A percentile compares a stretch with the other conserved stretches of the same genome.
Evolutionary conservation across 1,140 invertebrate genomes (phyloP).

Genomic region (Carposina sasakii): DNA sequence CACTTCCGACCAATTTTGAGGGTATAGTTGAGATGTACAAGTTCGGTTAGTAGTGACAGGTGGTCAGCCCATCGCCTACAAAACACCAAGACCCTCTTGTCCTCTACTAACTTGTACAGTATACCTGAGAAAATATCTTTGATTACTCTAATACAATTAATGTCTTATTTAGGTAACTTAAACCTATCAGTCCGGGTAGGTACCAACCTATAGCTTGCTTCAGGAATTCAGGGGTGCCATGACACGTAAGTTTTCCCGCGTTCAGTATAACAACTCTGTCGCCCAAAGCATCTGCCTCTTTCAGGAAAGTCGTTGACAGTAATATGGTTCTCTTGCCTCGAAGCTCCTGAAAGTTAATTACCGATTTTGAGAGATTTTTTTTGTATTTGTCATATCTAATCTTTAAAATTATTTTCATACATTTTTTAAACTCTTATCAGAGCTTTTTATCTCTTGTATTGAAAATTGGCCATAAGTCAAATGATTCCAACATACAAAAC

Average conservation of each 20-base stretch:
- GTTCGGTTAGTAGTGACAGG: not conserved
- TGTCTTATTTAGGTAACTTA: slow-evolving; percentile 14
- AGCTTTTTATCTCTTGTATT: no score
- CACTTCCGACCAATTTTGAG: no score
- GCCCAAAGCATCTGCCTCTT: slow-evolving; percentile 94
- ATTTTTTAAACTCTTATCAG: no score
- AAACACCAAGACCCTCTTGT: not conserved
- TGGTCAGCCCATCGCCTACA: not conserved
- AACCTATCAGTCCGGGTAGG: no score
- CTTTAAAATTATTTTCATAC: no score
- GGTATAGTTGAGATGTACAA: not conserved
- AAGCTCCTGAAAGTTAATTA: slow-evolving; percentile 36
- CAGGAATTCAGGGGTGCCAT: slow-evolving; percentile 50
- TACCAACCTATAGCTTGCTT: slow-evolving; percentile 49
- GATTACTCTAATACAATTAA: not conserved
- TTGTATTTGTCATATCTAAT: no score
- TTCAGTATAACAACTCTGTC: slow-evolving; percentile 91
- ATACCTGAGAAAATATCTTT: not conserved
- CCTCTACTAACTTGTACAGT: not conserved
- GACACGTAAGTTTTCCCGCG: slow-evolving; percentile 81
- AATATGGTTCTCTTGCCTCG: slow-evolving; percentile 82
- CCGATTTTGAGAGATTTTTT: no score
- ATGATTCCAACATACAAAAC: no score
- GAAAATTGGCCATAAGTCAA: no score
- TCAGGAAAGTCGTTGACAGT: slow-evolving; percentile 95